Base-by-base conservation (phyloP, 2,113 vertebrate species). In the Oryzias melastigma region DNA sequence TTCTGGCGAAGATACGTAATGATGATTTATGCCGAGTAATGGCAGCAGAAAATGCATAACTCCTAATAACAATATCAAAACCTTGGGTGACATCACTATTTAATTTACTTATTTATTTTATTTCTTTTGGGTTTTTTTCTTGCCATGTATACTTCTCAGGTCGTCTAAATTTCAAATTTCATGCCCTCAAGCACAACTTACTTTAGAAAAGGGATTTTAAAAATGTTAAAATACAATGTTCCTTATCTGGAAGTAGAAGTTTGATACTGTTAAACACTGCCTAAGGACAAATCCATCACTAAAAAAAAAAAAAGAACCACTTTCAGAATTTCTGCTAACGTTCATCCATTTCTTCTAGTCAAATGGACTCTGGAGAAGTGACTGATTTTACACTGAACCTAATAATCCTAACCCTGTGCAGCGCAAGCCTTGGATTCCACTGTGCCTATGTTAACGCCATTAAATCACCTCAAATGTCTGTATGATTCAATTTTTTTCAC, bases 401-500 rank as follows among this genome's bases (percentile, higher is more conserved):
- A 85, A 89, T 89, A 86, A 87, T 83, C 85, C 73, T 63, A 60
- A 88, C 85, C 58, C 79, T 56, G 65, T 58, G 75, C 80, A 70
- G 76, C 65, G 74, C 65, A 80, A 84, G 75, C 77, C 71, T 58
- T 75, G 81, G 67, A 77, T 85, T 79, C 69, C 75, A 70, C 69
- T 71, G 73, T 86, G 81, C 65, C 74, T 85, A 83, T 82, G 87
- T 88, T 90, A 91, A 89, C 87, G 81, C 75, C 78, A 87, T 90
- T 89, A 92, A 89, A 91, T 91, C 87, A 89, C 83, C 87, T 88
- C 90, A 88, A 84, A 92, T 90, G 88, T 82, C 86, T 68, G 65
- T 83, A 85, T 87, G 87, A 89, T 89, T 91, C 89, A 91, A 87
- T 90, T 88, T 87, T 86, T 86, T 87, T 79, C 81, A 88, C 86